phyloP scores from a whole-genome alignment of 2,888 invertebrate genomes.

The Patella caerulea region DNA sequence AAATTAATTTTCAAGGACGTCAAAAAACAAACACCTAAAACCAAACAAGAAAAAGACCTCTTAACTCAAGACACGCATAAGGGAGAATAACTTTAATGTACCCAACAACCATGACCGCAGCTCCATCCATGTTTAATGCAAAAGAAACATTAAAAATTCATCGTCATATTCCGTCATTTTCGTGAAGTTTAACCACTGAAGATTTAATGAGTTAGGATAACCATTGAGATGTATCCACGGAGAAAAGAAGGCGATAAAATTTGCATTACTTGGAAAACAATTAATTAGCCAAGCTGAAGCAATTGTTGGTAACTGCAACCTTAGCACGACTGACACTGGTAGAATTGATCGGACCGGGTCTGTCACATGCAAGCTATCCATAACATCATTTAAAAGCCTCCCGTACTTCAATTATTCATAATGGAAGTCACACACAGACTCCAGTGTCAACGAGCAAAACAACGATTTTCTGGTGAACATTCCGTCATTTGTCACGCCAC shows the following conservation, averaged over 20 bases:
- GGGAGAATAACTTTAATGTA: too few relatives aligned
- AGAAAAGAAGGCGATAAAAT: neutral
- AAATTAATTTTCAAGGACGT: too few relatives aligned
- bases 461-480: constrained; percentile 1
- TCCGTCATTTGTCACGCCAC: constrained; percentile 29
- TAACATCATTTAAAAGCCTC: neutral
- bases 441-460: neutral
- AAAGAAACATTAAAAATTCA: too few relatives aligned
- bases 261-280: neutral
- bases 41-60: too few relatives aligned
- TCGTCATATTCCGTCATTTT: too few relatives aligned
- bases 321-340: neutral
- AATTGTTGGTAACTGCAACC: neutral
- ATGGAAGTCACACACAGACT: neutral
- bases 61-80: too few relatives aligned
- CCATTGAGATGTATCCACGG: neutral
- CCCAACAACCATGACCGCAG: too few relatives aligned
- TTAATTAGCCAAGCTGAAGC: neutral
- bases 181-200: neutral
- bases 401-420: neutral
- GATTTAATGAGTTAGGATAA: constrained; percentile 11
- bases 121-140: too few relatives aligned
- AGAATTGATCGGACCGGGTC: too few relatives aligned
- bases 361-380: neutral
- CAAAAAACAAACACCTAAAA: too few relatives aligned